Base-by-base conservation (phyloP, 2,888 invertebrate genomes). In the Anthophora plumipes region DNA sequence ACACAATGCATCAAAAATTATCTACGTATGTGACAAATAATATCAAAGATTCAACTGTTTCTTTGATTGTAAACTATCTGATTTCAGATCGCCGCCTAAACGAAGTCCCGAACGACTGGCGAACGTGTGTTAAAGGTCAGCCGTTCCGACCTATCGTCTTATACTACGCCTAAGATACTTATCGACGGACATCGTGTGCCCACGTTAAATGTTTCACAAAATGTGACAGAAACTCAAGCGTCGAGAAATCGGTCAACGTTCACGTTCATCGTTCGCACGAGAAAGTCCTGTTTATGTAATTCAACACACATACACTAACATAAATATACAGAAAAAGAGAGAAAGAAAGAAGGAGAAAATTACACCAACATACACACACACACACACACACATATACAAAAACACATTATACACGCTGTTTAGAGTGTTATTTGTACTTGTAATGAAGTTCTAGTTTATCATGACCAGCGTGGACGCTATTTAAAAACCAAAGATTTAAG, bases 381-480 rank as follows among this genome's bases (percentile, higher is more conserved):
- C 12, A 37, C 46, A 37, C 7, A 66, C 12, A 55, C 67, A 55
- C 20, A 0, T 9, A 60, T 31, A 43, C 4, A 55, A 1, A 37
- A 9, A 22, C 0, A 39, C 59, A 54, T 60, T 41, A 41, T 66
- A 74, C 43, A 75, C 70, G 71, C 67, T 72, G 71, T 81, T 69
- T 76, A 81, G 71, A 72, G 52, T 71, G 68, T 82, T 81, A 69
- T 81, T 68, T 82, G 67, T 82, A 82, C 48, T 43, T 39, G 43
- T 78, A 63, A 61, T 31, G 46, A 73, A 73, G 64, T 54, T 55
- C 20, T 80, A 72, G 68, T 48, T 50, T 31, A 12, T n/a, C 55
- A 57, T 52, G 52, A 25, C 41, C 43, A 48, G 9, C 37, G 50
- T 61, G 61, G 48, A 48, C 17, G 67, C n/a, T 11, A 64, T n/a